phyloP scores from a whole-genome alignment of 2,888 invertebrate genomes.

The Pterobdella sp. region DNA sequence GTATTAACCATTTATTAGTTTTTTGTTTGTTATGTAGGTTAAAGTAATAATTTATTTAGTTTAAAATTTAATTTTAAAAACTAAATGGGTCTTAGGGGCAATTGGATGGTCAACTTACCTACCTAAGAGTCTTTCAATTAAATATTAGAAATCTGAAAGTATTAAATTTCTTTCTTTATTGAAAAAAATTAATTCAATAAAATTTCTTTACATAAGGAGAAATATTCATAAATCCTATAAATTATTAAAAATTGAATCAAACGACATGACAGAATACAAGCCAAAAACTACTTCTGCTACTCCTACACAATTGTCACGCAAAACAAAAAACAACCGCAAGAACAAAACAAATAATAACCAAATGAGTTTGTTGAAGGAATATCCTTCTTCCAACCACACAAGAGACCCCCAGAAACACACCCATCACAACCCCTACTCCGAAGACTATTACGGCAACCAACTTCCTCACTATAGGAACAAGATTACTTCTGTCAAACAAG shows the following conservation, averaged over 20 bases:
- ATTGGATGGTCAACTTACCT: too few relatives aligned
- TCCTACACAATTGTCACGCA: neutral
- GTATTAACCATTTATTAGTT: neutral
- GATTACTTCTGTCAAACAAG: neutral
- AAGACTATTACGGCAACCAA: neutral
- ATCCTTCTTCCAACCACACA: neutral
- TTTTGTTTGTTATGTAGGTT: neutral
- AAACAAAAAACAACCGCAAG: neutral
- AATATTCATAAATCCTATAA: too few relatives aligned
- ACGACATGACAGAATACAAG: constrained; percentile 13
- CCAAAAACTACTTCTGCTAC: neutral
- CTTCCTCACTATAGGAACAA: neutral
- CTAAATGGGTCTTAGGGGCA: too few relatives aligned
- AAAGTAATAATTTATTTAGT: too few relatives aligned
- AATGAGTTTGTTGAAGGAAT: neutral
- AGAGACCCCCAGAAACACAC: neutral
- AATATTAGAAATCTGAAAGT: too few relatives aligned
- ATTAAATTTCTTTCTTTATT: too few relatives aligned
- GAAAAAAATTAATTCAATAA: neutral
- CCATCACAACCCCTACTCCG: neutral
- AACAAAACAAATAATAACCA: neutral
- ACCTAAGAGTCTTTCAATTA: too few relatives aligned
- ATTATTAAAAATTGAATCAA: too few relatives aligned
- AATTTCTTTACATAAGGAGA: too few relatives aligned
- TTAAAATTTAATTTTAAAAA: too few relatives aligned